These are phyloP conservation scores for Heteromurus nitidus DNA, from an alignment of 2,888 invertebrate genomes.

Conservation along the genomic window DNA sequence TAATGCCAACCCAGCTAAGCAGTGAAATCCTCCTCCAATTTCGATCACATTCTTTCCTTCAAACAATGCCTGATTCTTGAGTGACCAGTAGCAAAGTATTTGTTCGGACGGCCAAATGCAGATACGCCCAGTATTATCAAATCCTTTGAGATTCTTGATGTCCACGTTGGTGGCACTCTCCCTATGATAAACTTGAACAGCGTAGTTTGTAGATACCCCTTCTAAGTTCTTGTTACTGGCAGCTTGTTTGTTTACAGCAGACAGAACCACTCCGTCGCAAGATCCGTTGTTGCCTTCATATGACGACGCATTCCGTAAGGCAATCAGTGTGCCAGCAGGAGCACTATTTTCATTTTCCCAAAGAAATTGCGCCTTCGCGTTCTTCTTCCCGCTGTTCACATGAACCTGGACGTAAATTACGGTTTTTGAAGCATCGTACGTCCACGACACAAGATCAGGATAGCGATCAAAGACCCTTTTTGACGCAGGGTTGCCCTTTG, in stretches of 20 bases:
- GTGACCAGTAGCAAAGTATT: constrained; percentile 55
- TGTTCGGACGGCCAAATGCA: constrained; percentile 67
- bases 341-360: too few relatives aligned
- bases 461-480: constrained; percentile 66
- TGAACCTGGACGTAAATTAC: constrained; percentile 43
- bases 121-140: constrained; percentile 62
- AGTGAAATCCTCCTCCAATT: constrained; percentile 65
- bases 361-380: too few relatives aligned
- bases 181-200: constrained; percentile 32
- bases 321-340: too few relatives aligned
- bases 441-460: constrained; percentile 52
- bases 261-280: not conserved
- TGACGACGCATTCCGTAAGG: too few relatives aligned
- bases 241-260: not conserved
- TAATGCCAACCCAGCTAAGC: constrained; percentile 51
- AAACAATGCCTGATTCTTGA: constrained; percentile 33
- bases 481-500: constrained; percentile 62
- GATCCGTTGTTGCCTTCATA: not conserved
- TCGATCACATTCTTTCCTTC: constrained; percentile 58
- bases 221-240: constrained; percentile 32
- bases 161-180: constrained; percentile 18
- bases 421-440: constrained; percentile 31
- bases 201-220: constrained; percentile 2
- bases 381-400: constrained; percentile 22
- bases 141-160: constrained; percentile 56